Base-by-base conservation (phyloP, 2,888 invertebrate species). In the Drosophila prostipennis region DNA sequence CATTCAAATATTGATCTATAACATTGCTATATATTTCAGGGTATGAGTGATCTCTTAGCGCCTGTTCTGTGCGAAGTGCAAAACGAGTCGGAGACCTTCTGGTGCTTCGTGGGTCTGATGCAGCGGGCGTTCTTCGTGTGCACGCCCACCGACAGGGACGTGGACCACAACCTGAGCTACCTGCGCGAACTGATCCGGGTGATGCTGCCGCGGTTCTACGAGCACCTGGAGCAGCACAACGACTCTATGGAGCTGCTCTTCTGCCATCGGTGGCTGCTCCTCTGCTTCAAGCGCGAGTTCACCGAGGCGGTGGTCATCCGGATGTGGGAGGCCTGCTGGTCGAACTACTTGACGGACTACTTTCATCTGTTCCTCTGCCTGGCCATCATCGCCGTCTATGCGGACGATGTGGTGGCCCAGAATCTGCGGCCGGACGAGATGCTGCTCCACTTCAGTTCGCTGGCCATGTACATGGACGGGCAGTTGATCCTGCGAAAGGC, bases 241-340 rank as follows among this genome's bases (percentile, higher is more conserved):
- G 98, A 98, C 91, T 97, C 97, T 1, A 94, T 96, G 93, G 98
- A 98, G 89, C 92, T 98, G 52, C 93, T 98, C 19, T 98, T 98
- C 91, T 98, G 98, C 80, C 98, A 98, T 92, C 95, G 98, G 71
- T 98, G 98, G 98, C 97, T 98, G 84, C 93, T 98, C 69, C 91
- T 98, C 94, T 98, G 98, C 91, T 97, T 98, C 92, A 97, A 97
- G 87, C 93, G 98, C 0, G 98, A 98, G 92, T 98, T 98, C 90
- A 96, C 96, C 0, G 97, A 98, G 91, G 95, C 95, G 13, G 96
- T 97, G 39, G 97, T 97, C 0, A 94, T 98, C 46, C 94, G 96
- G 36, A 98, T 98, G 96, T 98, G 98, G 98, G 98, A 98, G 92
- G 96, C 98, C 3, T 99, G 98, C 92, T 99, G 99, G 99, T 96